Evolutionary conservation across 2,888 invertebrate genomes (phyloP).

Genomic region (Ophraella communa): DNA sequence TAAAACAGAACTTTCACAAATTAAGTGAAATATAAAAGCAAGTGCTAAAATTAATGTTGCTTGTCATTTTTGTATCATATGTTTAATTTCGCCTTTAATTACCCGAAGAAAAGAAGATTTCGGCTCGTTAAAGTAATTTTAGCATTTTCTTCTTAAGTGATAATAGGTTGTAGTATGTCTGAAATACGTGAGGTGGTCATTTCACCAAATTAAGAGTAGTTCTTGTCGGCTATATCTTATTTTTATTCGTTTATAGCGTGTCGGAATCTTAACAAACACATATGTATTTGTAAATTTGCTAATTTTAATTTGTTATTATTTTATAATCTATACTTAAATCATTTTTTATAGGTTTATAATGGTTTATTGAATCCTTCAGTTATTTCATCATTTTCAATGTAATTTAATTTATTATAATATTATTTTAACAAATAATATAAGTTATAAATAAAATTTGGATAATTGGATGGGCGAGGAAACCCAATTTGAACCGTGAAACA

Average conservation of each 20-base stretch:
- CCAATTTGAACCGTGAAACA: no score
- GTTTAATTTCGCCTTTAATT: neutral
- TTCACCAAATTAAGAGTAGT: neutral
- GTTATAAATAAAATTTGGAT: no score
- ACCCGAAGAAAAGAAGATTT: neutral
- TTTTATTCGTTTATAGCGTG: neutral
- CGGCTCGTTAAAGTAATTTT: neutral
- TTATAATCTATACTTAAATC: neutral
- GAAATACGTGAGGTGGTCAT: neutral
- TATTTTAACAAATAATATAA: no score
- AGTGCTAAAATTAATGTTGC: neutral
- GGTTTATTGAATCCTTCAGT: no score
- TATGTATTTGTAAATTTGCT: neutral
- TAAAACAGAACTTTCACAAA: constrained; percentile 14
- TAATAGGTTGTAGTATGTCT: neutral
- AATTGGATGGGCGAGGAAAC: no score
- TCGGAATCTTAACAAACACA: neutral
- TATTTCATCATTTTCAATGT: no score
- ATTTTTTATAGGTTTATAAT: no score
- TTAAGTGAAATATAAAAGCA: neutral
- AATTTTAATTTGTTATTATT: neutral
- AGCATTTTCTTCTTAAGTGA: neutral
- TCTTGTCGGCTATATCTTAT: neutral
- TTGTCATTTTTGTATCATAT: neutral
- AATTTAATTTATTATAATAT: no score